Conservation (phyloP, 2,888 invertebrate species). For the Drosophila nr. medialis region DNA sequence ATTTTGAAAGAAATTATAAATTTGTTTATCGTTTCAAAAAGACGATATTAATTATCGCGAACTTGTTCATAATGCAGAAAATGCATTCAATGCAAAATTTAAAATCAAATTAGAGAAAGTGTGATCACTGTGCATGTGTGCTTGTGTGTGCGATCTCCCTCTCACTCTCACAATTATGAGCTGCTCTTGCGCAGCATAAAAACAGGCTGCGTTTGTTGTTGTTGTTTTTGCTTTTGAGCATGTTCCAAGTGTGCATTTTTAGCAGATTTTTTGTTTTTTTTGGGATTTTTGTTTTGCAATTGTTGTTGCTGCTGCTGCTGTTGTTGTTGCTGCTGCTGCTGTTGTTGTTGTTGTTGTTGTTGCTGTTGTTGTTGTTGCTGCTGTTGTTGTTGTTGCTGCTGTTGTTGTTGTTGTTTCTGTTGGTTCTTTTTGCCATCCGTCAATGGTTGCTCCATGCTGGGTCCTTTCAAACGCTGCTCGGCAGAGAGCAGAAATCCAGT, state of each 20-base stretch:
- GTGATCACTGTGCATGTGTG: neutral
- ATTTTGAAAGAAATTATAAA: conserved; percentile 3
- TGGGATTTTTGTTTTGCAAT: neutral
- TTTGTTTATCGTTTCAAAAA: neutral
- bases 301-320: conserved; percentile 2
- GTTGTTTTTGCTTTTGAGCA: conserved; percentile 28
- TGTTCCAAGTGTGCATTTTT: conserved; percentile 12
- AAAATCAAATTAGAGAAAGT: neutral
- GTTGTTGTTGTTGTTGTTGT: conserved; percentile 11
- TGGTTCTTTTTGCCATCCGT: conserved; percentile 17
- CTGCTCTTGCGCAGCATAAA: conserved; percentile 38
- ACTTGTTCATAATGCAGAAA: conserved; percentile 10
- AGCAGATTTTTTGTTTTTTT: conserved; percentile 22
- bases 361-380: conserved; percentile 9
- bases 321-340: neutral
- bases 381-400: conserved; percentile 13
- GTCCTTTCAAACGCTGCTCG: conserved; percentile 58
- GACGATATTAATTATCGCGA: neutral
- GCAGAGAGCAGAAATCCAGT: conserved; percentile 70
- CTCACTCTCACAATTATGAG: conserved; percentile 29
- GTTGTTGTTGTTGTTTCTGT: conserved; percentile 6
- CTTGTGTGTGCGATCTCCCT: neutral
- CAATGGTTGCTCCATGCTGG: conserved; percentile 22
- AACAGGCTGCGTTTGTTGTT: conserved; percentile 26
- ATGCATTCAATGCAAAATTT: conserved; percentile 3